These are phyloP conservation scores for Diachrysia chrysitis DNA, from an alignment of 2,888 invertebrate genomes.

Conservation along the genomic window DNA sequence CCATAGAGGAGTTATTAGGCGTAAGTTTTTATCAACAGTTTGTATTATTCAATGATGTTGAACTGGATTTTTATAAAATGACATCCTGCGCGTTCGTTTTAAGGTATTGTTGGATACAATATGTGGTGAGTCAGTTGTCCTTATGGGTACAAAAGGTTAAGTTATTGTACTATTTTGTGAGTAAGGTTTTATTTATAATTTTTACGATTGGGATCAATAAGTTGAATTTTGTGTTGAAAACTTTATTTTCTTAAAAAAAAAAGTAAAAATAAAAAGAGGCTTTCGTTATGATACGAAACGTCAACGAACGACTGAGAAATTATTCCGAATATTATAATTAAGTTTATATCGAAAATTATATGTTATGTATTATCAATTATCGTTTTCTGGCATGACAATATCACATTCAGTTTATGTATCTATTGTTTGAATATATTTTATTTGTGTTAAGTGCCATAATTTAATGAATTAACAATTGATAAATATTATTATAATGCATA, in stretches of 20 bases:
- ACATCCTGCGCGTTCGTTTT: conserved; percentile 86
- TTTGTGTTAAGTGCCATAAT: conserved; percentile 89
- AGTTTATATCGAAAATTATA: conserved; percentile 74
- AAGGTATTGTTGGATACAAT: conserved; percentile 69
- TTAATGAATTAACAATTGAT: conserved; percentile 88
- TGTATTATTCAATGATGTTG: conserved; percentile 83
- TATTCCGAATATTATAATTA: conserved; percentile 76
- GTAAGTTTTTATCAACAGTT: conserved; percentile 87
- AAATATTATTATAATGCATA: conserved; percentile 88
- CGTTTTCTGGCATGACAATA: conserved; percentile 77
- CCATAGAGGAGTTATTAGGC: conserved; percentile 80
- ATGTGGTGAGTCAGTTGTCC: conserved; percentile 83
- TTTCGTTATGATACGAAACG: conserved; percentile 79
- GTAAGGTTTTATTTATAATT: conserved; percentile 83
- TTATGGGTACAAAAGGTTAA: conserved; percentile 86
- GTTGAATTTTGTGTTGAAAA: conserved; percentile 81
- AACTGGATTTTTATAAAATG: conserved; percentile 83
- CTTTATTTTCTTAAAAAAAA: conserved; percentile 85
- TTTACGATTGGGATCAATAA: conserved; percentile 86
- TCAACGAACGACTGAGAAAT: conserved; percentile 89
- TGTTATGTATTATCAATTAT: conserved; percentile 59
- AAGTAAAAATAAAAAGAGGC: conserved; percentile 76
- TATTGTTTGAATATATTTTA: conserved; percentile 79
- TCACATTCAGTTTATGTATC: conserved; percentile 77
- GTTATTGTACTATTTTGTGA: conserved; percentile 79